These are phyloP conservation scores for Malacosoma neustria DNA, from an alignment of 2,888 invertebrate genomes.

Conservation along the genomic window DNA sequence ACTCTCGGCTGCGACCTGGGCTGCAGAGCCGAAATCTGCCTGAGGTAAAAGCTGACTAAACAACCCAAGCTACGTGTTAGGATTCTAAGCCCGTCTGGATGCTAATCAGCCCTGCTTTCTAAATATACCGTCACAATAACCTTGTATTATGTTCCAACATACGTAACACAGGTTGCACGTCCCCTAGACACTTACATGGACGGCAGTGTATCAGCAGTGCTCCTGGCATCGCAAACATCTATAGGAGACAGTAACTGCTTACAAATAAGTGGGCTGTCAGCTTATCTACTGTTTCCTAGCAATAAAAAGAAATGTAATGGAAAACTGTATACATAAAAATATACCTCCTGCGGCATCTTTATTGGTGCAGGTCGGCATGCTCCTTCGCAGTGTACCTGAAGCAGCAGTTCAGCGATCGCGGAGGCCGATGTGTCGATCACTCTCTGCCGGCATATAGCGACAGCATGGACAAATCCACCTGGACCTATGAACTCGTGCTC, in stretches of 20 bases:
- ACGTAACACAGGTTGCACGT: too few species aligned
- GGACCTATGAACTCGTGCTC: slow-evolving; percentile 86
- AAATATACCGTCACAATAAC: too few species aligned
- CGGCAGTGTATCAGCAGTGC: too few species aligned
- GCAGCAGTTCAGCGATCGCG: slow-evolving; percentile 55
- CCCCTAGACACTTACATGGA: too few species aligned
- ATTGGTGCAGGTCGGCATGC: slow-evolving; percentile 40
- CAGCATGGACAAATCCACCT: slow-evolving; percentile 82
- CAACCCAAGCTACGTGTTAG: too few species aligned
- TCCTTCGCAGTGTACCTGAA: slow-evolving; percentile 71
- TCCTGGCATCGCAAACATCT: not conserved
- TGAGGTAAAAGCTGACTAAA: too few species aligned
- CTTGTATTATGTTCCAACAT: too few species aligned
- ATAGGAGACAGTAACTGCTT: not conserved
- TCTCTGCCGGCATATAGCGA: slow-evolving; percentile 73
- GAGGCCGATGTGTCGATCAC: slow-evolving; percentile 75
- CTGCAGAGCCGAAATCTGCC: too few species aligned
- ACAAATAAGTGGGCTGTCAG: not conserved
- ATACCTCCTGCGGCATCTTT: slow-evolving; percentile 63
- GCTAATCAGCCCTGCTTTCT: too few species aligned
- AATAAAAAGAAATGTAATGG: not conserved
- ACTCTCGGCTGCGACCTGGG: too few species aligned
- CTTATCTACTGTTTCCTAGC: not conserved
- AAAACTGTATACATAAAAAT: not conserved
- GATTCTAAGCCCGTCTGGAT: too few species aligned